Evolutionary conservation across 2,797 vertebrate genomes (phyloP).

Genomic region (Myripristis jacobus): DNA sequence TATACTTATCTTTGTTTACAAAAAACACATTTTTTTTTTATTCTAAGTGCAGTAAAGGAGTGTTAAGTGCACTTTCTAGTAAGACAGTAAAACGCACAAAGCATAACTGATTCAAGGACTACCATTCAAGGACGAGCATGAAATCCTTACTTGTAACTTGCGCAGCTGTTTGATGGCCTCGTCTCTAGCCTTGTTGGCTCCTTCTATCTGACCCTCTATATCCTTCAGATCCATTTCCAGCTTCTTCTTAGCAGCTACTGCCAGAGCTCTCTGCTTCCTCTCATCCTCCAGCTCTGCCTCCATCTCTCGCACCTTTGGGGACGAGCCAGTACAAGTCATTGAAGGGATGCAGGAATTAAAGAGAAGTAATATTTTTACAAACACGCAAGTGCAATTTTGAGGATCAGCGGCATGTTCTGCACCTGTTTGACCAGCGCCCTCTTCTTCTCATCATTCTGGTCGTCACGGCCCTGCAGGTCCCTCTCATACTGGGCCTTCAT

Average conservation of each 20-base stretch:
- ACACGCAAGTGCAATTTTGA: neutral
- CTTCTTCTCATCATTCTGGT: constrained; percentile 97
- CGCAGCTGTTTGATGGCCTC: constrained; percentile 98
- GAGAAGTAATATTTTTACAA: neutral
- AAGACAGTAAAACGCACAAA: too few relatives aligned
- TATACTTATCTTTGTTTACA: too few relatives aligned
- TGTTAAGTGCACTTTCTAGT: too few relatives aligned
- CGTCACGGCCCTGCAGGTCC: constrained; percentile 93
- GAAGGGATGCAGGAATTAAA: neutral
- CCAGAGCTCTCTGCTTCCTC: constrained; percentile 93
- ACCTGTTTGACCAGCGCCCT: constrained; percentile 94
- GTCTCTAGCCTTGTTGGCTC: constrained; percentile 96
- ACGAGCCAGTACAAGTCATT: neutral
- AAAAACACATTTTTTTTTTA: too few relatives aligned
- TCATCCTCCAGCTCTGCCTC: constrained; percentile 97
- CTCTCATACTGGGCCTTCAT: constrained; percentile 96
- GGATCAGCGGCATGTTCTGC: neutral
- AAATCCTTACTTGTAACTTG: constrained; percentile 89
- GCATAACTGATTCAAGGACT: too few relatives aligned
- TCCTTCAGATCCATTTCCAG: constrained; percentile 98
- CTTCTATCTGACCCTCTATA: constrained; percentile 93
- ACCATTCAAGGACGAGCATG: too few relatives aligned
- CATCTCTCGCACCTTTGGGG: constrained; percentile 92
- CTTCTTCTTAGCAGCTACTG: constrained; percentile 95
- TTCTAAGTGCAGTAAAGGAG: too few relatives aligned